Evolutionary conservation across 2,113 vertebrate species (phyloP).

Genomic region (Bostrychus sinensis): DNA sequence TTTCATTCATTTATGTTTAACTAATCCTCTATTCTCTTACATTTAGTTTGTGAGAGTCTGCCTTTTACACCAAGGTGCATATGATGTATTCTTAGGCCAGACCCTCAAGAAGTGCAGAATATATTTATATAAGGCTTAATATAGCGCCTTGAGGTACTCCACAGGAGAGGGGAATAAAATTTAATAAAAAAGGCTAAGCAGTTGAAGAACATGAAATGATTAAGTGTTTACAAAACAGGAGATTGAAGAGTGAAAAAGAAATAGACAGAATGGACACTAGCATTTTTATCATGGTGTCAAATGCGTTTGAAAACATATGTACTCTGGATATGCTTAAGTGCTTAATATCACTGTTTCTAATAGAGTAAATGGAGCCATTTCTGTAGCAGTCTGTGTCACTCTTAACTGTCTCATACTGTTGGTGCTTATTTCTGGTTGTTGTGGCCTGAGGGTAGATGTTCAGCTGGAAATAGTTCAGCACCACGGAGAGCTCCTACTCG

Average conservation of each 20-base stretch:
- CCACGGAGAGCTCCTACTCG: constrained; percentile 64
- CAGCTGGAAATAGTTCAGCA: constrained; percentile 69
- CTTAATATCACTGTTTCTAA: background rate
- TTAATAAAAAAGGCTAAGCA: background rate
- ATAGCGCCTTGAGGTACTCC: background rate
- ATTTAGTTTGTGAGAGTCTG: no score
- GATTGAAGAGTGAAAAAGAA: background rate
- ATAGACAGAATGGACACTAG: background rate
- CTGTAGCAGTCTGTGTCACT: constrained; percentile 5
- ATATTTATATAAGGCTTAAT: background rate
- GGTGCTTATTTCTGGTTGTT: constrained; percentile 49
- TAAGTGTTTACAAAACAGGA: background rate
- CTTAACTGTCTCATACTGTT: constrained; percentile 15
- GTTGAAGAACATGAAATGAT: background rate
- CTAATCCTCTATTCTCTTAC: no score
- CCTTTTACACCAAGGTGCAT: background rate
- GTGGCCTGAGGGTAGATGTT: constrained; percentile 61
- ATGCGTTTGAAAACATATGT: background rate
- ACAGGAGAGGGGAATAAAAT: background rate
- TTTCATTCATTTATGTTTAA: no score
- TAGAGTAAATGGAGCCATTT: background rate
- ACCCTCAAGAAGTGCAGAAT: background rate
- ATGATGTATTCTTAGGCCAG: background rate
- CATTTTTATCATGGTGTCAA: no score
- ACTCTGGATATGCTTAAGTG: background rate